Evolutionary conservation across 2,797 vertebrate genomes (phyloP).

Genomic region (Sciaenops ocellatus): DNA sequence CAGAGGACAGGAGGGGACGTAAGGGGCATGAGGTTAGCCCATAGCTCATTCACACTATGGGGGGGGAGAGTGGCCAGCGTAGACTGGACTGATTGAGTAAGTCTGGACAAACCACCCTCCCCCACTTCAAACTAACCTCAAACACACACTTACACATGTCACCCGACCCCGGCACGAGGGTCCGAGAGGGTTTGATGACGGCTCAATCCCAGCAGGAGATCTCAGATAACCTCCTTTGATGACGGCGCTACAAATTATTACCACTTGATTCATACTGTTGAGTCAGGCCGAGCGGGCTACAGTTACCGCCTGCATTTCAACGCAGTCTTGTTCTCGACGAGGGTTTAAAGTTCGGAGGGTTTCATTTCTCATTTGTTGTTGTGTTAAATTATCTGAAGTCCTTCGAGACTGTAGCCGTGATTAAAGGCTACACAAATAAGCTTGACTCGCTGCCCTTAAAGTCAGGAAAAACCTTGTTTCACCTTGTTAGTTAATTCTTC

Average conservation of each 20-base stretch:
- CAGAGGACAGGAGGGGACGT: slow-evolving; percentile 59
- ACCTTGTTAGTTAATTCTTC: slow-evolving; percentile 16
- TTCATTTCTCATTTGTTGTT: slow-evolving; percentile 29
- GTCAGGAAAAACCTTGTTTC: slow-evolving; percentile 4
- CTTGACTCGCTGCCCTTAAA: slow-evolving; percentile 1
- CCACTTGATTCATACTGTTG: slow-evolving; percentile 19
- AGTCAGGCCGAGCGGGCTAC: slow-evolving; percentile 10
- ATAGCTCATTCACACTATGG: slow-evolving; percentile 67
- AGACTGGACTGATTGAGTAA: slow-evolving; percentile 62
- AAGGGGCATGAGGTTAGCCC: slow-evolving; percentile 60
- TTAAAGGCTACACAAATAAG: slow-evolving; percentile 27
- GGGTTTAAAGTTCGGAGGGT: slow-evolving; percentile 8
- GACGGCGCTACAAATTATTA: slow-evolving; percentile 27
- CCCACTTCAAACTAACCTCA: not conserved
- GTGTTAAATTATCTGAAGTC: slow-evolving; percentile 26
- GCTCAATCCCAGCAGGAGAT: slow-evolving; percentile 33
- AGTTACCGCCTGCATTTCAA: slow-evolving; percentile 16
- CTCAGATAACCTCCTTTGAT: slow-evolving; percentile 37
- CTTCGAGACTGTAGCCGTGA: slow-evolving; percentile 16
- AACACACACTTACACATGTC: slow-evolving; percentile 3
- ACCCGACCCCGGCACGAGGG: not conserved
- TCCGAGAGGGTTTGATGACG: not conserved
- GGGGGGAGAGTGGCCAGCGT: slow-evolving; percentile 32
- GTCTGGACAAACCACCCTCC: slow-evolving; percentile 31
- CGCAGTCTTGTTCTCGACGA: not conserved